Conservation (phyloP, 2,888 invertebrate species). For the Melanchra persicariae region DNA sequence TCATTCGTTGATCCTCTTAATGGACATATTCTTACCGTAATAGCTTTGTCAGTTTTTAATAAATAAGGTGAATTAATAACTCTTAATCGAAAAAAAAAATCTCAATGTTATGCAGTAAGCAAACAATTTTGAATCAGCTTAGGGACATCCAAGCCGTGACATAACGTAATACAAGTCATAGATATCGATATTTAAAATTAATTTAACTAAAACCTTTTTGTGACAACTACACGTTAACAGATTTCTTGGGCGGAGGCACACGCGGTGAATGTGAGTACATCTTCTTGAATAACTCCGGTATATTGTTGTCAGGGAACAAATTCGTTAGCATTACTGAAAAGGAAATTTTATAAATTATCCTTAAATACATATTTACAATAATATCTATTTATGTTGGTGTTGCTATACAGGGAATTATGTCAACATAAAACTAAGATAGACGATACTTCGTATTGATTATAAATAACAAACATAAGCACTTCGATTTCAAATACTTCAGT, state of each 20-base stretch:
- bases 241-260: conserved; percentile 81
- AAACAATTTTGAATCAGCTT: conserved; percentile 6
- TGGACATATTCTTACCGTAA: conserved; percentile 47
- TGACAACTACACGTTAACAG: conserved; percentile 74
- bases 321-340: conserved; percentile 91
- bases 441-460: no score
- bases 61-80: conserved; percentile 19
- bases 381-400: no score
- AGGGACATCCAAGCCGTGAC: conserved; percentile 1
- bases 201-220: conserved; percentile 6
- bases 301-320: conserved; percentile 95
- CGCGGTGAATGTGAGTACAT: conserved; percentile 93
- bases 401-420: no score
- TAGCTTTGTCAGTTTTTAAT: not conserved
- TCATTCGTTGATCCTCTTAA: conserved; percentile 39
- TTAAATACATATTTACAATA: no score
- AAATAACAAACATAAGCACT: no score
- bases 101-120: not conserved
- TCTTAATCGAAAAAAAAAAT: not conserved
- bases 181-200: conserved; percentile 18
- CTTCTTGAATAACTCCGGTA: conserved; percentile 93
- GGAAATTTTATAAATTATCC: conserved; percentile 34
- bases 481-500: no score
- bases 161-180: not conserved
- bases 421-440: no score